Conservation (phyloP, 2,113 vertebrate genomes). For the Sander vitreus region DNA sequence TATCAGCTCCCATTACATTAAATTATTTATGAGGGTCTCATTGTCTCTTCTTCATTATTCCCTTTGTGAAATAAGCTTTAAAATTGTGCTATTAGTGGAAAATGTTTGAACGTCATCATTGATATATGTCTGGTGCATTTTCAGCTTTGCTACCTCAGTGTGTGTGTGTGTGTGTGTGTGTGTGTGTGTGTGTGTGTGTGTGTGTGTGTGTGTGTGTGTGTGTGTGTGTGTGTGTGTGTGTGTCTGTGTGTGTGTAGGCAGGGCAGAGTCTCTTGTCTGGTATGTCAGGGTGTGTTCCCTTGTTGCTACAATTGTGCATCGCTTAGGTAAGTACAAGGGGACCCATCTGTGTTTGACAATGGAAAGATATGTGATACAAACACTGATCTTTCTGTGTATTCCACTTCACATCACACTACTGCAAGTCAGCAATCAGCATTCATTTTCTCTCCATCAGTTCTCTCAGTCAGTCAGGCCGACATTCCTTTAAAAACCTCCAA, state of each 20-base stretch:
- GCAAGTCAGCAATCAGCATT: background rate
- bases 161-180: background rate
- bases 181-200: background rate
- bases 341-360: slow-evolving; percentile 13
- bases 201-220: too few species aligned
- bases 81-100: background rate
- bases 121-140: background rate
- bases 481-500: slow-evolving; percentile 41
- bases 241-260: background rate
- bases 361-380: slow-evolving; percentile 8
- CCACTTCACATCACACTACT: background rate
- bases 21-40: background rate
- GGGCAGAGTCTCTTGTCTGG: slow-evolving; percentile 14
- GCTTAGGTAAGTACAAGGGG: background rate
- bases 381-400: background rate
- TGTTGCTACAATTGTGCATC: background rate
- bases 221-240: background rate
- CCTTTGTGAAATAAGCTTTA: background rate
- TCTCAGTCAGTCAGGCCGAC: background rate
- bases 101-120: background rate
- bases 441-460: background rate
- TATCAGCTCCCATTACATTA: slow-evolving; percentile 2
- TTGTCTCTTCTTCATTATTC: background rate
- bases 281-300: slow-evolving; percentile 39
- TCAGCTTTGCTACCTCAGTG: background rate